A percentile compares a stretch with the other conserved stretches of the same genome.
Conservation (phyloP, 2,113 vertebrate species). For the Anoura caudifer region DNA sequence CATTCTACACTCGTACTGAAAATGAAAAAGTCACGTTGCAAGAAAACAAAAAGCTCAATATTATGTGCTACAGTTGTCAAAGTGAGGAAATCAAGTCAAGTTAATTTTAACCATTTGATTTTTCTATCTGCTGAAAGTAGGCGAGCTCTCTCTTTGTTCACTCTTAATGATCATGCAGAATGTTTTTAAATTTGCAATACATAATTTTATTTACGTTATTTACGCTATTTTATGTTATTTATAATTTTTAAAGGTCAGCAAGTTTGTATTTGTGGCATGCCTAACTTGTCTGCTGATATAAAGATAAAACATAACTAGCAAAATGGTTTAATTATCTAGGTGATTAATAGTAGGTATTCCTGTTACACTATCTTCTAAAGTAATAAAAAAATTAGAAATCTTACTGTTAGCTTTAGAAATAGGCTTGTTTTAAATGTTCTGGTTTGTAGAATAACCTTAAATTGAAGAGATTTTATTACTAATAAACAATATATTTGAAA, state of each 20-base stretch:
- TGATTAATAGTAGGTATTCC: slow-evolving; percentile 6
- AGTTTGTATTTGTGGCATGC: not conserved
- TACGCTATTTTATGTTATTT: not conserved
- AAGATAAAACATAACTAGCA: slow-evolving; percentile 52
- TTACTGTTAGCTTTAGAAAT: not conserved
- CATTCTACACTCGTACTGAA: not conserved
- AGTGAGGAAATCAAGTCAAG: not conserved
- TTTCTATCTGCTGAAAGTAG: not conserved
- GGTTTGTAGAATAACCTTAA: not conserved
- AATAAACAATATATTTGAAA: not conserved
- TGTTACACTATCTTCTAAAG: slow-evolving; percentile 36
- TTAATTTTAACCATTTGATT: not conserved
- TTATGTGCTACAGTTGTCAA: not conserved
- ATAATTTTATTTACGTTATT: not conserved
- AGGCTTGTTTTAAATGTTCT: not conserved
- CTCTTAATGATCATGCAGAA: not conserved
- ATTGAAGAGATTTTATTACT: slow-evolving; percentile 19
- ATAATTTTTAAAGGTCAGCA: not conserved
- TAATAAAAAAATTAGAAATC: slow-evolving; percentile 51
- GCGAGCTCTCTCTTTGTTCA: not conserved
- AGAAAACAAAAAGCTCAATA: not conserved
- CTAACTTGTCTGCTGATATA: not conserved
- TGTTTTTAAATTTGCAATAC: not conserved
- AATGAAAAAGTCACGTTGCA: not conserved
- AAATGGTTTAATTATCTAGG: not conserved